phyloP scores from a whole-genome alignment of 2,797 vertebrate species.

The Poeciliopsis turneri region DNA sequence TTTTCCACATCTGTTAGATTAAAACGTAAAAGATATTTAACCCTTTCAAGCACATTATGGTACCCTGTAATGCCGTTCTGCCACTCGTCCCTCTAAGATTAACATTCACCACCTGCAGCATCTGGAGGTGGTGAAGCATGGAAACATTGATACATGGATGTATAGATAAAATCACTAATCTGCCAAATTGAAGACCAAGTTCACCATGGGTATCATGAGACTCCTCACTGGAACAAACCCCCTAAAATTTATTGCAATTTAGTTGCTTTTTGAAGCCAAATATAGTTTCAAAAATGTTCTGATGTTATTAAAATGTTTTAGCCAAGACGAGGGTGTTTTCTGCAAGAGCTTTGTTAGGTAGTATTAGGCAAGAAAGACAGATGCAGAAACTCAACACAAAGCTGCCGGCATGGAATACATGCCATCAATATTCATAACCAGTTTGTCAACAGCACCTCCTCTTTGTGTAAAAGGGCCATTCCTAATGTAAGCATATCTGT shows the following conservation, averaged over 20 bases:
- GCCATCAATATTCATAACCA: constrained; percentile 21
- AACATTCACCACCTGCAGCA: not conserved
- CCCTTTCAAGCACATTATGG: not conserved
- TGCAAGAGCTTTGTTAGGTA: not conserved
- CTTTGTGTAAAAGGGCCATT: not conserved
- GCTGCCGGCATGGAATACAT: not conserved
- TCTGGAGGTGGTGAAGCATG: too few relatives aligned
- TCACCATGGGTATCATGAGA: not conserved
- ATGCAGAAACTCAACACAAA: not conserved
- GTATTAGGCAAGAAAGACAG: not conserved
- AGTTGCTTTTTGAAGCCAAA: not conserved
- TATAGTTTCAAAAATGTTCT: not conserved
- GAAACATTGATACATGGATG: not conserved
- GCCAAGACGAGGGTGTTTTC: not conserved
- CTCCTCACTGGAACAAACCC: not conserved
- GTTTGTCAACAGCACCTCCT: constrained; percentile 8
- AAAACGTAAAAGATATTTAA: not conserved
- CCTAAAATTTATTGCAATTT: not conserved
- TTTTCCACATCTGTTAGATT: not conserved
- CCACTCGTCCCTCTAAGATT: not conserved
- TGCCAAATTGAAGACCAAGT: not conserved
- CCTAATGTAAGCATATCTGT: constrained; percentile 45
- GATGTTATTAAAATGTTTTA: not conserved
- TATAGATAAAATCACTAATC: not conserved
- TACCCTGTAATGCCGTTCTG: not conserved